Evolutionary conservation across 30 jellyfish, hydroid and myxozoan genomes (phyloP), one percentile per base, ranked within the genome.

Genomic region (Aurelia sp.): DNA sequence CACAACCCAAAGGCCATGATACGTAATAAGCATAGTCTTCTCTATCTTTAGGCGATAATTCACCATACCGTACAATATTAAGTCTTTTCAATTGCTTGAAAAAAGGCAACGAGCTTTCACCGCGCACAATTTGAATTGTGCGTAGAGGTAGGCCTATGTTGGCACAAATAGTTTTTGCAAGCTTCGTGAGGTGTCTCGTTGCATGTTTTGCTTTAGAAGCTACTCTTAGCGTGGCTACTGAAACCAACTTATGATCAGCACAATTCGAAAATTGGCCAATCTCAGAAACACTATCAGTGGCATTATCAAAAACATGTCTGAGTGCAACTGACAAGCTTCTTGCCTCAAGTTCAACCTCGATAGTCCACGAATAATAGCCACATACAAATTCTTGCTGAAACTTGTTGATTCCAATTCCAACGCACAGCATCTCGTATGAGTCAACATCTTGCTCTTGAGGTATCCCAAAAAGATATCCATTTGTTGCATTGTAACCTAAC

Each of bases 1-100:
- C 86, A 61, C 98, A 91, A 0, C 91, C 79, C 19, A 91, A 18
- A 55, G 98, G 98, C 98, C 98, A 91, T 9, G 98, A 91, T 4
- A 87, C 60, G 62, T 16, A 19, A n/a, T 53, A 16, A 19, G 60
- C 20, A 4, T 47, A 53, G 3, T 37, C 74, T 12, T 7, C 17
- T 11, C 68, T n/a, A 12, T 19, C 20, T 5, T 47, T 4, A 4
- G 61, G 58, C n/a, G 37, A 20, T n/a, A 37, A 9, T 11, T 48
- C 47, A 13, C 65, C 82, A 19, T 35, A 78, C 22, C 50, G 87
- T 23, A 87, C 11, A 9, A 87, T 78, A 57, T 52, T 60, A 20
- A 87, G 76, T 12, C 33, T 77, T 55, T 71, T 59, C 71, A 87
- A 71, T 64, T 87, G 96, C 62, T 61, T 76, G 89, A 41, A 87